phyloP scores from a whole-genome alignment of 1,140 invertebrate species.

The Orchestia grillus region DNA sequence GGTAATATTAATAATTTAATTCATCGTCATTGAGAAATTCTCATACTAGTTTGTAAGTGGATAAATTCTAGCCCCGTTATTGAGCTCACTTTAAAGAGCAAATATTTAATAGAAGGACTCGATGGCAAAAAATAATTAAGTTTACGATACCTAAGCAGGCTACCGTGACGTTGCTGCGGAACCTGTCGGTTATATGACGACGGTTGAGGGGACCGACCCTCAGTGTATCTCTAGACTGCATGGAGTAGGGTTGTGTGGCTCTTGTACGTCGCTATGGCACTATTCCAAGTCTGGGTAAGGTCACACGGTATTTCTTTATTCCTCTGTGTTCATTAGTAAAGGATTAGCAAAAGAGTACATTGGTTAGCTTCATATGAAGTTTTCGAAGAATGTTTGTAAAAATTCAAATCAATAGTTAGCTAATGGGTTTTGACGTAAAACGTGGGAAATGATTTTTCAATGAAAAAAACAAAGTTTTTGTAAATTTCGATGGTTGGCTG shows the following conservation, averaged over 20 bases:
- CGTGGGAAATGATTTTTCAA: no score
- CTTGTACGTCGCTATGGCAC: neutral
- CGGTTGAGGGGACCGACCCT: neutral
- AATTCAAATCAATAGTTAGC: no score
- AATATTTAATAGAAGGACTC: neutral
- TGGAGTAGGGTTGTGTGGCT: neutral
- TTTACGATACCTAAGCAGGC: neutral
- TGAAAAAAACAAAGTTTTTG: no score
- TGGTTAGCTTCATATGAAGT: no score
- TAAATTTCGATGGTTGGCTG: no score
- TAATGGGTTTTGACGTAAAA: no score
- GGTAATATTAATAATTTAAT: no score
- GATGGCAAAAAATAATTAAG: neutral
- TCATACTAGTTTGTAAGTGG: neutral
- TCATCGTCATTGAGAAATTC: no score
- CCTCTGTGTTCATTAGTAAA: neutral
- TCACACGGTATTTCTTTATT: neutral
- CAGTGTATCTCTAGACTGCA: slow-evolving; percentile 7
- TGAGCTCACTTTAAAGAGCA: neutral
- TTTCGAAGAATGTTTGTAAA: no score
- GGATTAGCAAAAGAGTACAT: neutral
- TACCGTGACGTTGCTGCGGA: neutral
- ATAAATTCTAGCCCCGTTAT: neutral
- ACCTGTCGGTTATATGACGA: neutral
- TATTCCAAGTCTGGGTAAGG: slow-evolving; percentile 19